Evolutionary conservation across 2,888 invertebrate genomes (phyloP), one percentile per base, ranked within the genome.

Genomic region (Cephus runcator): DNA sequence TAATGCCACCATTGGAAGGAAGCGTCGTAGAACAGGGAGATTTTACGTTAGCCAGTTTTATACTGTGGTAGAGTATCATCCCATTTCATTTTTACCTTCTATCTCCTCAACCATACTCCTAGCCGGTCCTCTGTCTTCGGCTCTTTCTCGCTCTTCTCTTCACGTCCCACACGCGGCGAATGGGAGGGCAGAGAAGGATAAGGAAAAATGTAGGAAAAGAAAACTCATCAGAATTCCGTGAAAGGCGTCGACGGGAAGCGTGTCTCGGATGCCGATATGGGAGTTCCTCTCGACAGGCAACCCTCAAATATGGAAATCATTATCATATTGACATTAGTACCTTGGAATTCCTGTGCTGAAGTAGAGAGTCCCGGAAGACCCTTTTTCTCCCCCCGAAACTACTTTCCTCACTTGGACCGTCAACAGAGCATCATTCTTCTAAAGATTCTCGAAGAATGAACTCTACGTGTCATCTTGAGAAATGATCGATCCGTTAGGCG

Each of bases 191-290:
- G 15, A 23, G n/a, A 33, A n/a, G 12, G 33, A 34, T 79, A 83
- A 85, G 85, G 85, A 88, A 89, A 56, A 56, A 56, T 9, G 4
- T 56, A 23, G 23, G 40, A 56, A 56, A 56, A 9, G 40, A 23
- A 56, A 88, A 88, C 89, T 88, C 88, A 90, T 90, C 88, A 87
- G 84, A 87, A 90, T 90, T 90, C 90, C 82, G 81, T 83, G 84
- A 87, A 83, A 85, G 87, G 85, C 83, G 87, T 75, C 78, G 73
- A 84, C 84, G 85, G 81, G 85, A 56, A 84, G 86, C 90, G 90
- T 90, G 90, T 88, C 84, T 85, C 77, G 89, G 85, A 84, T 90
- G 87, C 88, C 83, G 84, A 90, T 83, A 85, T 77, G 79, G 79
- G 82, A 82, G 81, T 80, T 77, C 80, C 79, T 79, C 75, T 73